A percentile compares a stretch with the other conserved stretches of the same genome.
phyloP scores from a whole-genome alignment of 30 jellyfish, hydroid and myxozoan genomes.

The Sanderia malayensis region DNA sequence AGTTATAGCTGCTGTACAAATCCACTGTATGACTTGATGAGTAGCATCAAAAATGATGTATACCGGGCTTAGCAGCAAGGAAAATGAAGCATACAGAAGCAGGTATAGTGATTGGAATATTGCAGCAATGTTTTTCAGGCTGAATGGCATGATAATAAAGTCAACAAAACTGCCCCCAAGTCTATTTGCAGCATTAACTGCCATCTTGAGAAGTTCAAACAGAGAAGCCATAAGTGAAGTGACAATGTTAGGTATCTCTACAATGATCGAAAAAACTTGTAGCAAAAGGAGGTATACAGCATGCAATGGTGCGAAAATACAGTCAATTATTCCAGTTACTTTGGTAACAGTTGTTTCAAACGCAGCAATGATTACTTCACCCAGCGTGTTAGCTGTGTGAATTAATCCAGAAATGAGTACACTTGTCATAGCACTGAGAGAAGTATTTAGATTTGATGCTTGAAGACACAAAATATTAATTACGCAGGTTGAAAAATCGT shows the following conservation, averaged over 20 bases:
- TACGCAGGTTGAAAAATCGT: background rate
- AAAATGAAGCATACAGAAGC: background rate
- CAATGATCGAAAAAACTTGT: background rate
- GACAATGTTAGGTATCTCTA: background rate
- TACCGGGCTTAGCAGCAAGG: background rate
- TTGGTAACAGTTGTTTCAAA: too few relatives aligned
- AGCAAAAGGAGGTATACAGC: background rate
- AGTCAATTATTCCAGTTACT: background rate
- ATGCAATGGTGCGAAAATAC: too few relatives aligned
- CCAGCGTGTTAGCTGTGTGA: background rate
- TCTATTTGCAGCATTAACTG: background rate
- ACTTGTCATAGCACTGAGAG: background rate
- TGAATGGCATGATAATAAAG: slow-evolving; percentile 40
- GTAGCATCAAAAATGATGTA: background rate
- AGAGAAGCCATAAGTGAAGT: background rate
- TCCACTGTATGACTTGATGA: background rate
- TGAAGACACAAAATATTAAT: too few relatives aligned
- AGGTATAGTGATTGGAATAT: slow-evolving; percentile 5
- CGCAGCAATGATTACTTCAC: too few relatives aligned
- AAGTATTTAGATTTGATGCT: background rate
- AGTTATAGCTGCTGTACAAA: background rate
- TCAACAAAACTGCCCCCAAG: slow-evolving; percentile 25
- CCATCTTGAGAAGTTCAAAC: background rate
- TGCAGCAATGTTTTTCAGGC: slow-evolving; percentile 7
- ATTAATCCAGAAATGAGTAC: background rate